Evolutionary conservation across 2,888 invertebrate genomes (phyloP), one percentile per base, ranked within the genome.

Genomic region (Trypoxylon attenuatum): DNA sequence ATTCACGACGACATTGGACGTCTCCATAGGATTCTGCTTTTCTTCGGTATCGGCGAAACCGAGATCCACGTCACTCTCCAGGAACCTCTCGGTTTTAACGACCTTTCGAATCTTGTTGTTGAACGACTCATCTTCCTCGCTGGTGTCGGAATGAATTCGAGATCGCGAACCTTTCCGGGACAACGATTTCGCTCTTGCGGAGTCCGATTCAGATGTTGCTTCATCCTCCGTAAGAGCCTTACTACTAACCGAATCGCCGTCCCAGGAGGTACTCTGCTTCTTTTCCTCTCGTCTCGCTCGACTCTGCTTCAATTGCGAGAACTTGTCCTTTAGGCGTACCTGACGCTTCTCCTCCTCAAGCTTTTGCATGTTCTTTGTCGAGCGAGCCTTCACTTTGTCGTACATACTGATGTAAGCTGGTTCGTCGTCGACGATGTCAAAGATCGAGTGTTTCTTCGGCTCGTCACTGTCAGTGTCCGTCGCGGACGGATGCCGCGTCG

Each of bases 401-500:
- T 98, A 98, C 98, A 98, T 98, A 6, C 97, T 97, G 63, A 97
- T 95, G 84, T 96, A 97, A 6, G 94, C 92, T 0, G 96, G 96
- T 62, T 94, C 96, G 81, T 96, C 96, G 82, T 94, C 94, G 42
- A 95, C 92, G 59, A 96, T 95, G 84, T 96, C 96, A 86, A 96
- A 96, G 81, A 96, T 96, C 55, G 96, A 96, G 89, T 95, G 96
- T 85, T 95, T 95, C 86, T 95, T 95, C 49, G 93, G 94, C 85
- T 93, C 94, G 82, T 94, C 94, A 5, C 94, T 93, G 86, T 94
- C 94, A 1, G 92, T 91, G 29, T 87, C 87, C 1, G 85, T 85
- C 1, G 85, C 84, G 1, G 86, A 86, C 2, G 84, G 83, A 74
- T 85, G 84, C 19, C 87, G 77, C 16, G 78, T 69, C 4, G 71